Conservation (phyloP, 2,888 invertebrate genomes). For the Heliconius erato region DNA sequence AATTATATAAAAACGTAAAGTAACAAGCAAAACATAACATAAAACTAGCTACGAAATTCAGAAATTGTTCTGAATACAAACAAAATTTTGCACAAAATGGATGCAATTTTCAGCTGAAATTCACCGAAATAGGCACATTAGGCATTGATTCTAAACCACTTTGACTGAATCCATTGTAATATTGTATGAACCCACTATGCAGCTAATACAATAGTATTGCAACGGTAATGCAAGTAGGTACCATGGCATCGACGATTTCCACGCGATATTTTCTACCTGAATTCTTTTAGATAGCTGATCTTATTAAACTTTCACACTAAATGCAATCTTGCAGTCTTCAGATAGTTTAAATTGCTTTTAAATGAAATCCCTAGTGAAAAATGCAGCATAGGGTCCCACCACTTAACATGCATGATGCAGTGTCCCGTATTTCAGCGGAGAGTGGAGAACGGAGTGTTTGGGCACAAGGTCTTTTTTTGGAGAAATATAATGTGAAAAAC, state of each 20-base stretch:
- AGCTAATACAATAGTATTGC: slow-evolving; percentile 50
- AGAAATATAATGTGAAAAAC: no score
- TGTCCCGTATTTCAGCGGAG: neutral
- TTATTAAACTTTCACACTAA: slow-evolving; percentile 71
- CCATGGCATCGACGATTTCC: slow-evolving; percentile 49
- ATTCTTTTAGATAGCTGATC: slow-evolving; percentile 53
- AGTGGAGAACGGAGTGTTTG: neutral
- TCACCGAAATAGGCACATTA: neutral
- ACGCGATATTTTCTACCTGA: slow-evolving; percentile 50
- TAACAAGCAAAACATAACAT: neutral
- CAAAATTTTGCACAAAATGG: neutral
- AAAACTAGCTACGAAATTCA: neutral
- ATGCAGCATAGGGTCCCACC: neutral
- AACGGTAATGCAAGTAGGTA: slow-evolving; percentile 52
- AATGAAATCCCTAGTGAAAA: neutral
- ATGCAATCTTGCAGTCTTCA: slow-evolving; percentile 57
- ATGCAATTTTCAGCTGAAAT: neutral
- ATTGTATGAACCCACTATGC: slow-evolving; percentile 42
- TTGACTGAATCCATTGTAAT: slow-evolving; percentile 35
- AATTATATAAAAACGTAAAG: neutral
- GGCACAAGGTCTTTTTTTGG: no score
- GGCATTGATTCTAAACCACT: slow-evolving; percentile 37
- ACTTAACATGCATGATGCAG: neutral
- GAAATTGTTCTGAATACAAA: neutral
- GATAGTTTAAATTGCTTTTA: slow-evolving; percentile 1